phyloP scores from a whole-genome alignment of 2,797 vertebrate species.

The Leptatherina wallacei region DNA sequence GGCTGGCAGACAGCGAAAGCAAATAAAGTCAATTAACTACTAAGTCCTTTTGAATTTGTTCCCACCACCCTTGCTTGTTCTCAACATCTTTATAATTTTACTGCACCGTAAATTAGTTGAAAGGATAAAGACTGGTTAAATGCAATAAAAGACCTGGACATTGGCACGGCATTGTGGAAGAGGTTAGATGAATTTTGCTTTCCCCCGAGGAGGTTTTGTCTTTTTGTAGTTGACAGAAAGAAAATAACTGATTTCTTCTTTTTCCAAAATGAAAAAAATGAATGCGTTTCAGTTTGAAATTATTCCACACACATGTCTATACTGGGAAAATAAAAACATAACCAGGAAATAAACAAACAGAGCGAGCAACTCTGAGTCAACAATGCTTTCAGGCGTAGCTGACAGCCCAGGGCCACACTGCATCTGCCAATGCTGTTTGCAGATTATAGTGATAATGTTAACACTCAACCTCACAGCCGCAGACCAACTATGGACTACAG shows the following conservation, averaged over 20 bases:
- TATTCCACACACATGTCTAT: conserved; percentile 50
- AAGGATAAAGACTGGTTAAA: conserved; percentile 40
- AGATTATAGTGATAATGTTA: conserved; percentile 60
- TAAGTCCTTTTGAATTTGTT: conserved; percentile 81
- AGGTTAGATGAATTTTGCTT: conserved; percentile 48
- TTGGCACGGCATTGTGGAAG: conserved; percentile 37
- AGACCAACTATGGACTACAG: conserved; percentile 38
- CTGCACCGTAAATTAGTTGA: conserved; percentile 19
- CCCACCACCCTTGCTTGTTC: conserved; percentile 74
- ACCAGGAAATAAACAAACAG: conserved; percentile 58
- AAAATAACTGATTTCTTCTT: conserved; percentile 40
- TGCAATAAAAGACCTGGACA: conserved; percentile 49
- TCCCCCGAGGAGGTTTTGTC: conserved; percentile 31
- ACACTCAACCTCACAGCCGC: conserved; percentile 49
- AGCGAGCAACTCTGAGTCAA: conserved; percentile 66
- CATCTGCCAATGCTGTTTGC: conserved; percentile 54
- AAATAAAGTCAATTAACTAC: conserved; percentile 91
- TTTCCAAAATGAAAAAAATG: conserved; percentile 60
- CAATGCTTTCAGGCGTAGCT: conserved; percentile 60
- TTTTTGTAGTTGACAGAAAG: conserved; percentile 40
- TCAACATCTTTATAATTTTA: conserved; percentile 56
- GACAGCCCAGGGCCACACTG: conserved; percentile 59
- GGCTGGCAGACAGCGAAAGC: conserved; percentile 83
- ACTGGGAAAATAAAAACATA: conserved; percentile 56
- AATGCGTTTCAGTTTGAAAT: conserved; percentile 56